Conservation (phyloP, 2,797 vertebrate genomes). For the Neosilurus mollespiculum region DNA sequence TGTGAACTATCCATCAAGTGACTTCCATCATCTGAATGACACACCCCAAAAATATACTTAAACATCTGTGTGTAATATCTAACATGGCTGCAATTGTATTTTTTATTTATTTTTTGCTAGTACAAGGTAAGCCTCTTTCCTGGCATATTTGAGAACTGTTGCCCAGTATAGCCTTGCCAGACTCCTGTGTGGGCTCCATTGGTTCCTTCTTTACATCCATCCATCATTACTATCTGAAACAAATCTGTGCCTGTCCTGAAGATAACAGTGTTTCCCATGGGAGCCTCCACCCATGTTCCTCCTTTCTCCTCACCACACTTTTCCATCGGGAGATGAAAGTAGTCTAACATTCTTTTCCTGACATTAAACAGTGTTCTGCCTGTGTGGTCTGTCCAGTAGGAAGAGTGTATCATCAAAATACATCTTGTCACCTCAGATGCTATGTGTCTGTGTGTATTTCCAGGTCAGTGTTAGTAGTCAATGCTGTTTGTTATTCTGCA, state of each 20-base stretch:
- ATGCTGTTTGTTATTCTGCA: constrained; percentile 52
- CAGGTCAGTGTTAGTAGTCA: constrained; percentile 49
- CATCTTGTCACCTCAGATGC: constrained; percentile 51
- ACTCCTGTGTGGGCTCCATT: constrained; percentile 8
- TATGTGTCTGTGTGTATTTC: constrained; percentile 45
- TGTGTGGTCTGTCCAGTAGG: constrained; percentile 67
- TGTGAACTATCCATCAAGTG: background rate
- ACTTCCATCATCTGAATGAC: background rate
- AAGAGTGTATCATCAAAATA: constrained; percentile 53
- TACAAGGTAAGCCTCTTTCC: background rate
- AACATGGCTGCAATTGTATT: background rate
- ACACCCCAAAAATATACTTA: background rate
- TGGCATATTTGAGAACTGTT: background rate
- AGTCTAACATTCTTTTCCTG: constrained; percentile 61
- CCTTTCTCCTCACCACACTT: constrained; percentile 26
- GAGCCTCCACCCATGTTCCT: constrained; percentile 20
- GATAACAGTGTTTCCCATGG: constrained; percentile 44
- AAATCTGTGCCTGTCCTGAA: constrained; percentile 43
- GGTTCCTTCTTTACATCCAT: constrained; percentile 11
- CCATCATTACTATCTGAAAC: constrained; percentile 17
- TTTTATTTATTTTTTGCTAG: background rate
- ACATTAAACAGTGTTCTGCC: constrained; percentile 51
- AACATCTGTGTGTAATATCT: background rate
- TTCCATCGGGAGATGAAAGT: constrained; percentile 62
- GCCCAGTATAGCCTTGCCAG: background rate